Percentiles rank a stretch among this genome's conserved stretches.
Evolutionary conservation across 2,797 vertebrate species (phyloP).

Genomic region (Falco berigora): DNA sequence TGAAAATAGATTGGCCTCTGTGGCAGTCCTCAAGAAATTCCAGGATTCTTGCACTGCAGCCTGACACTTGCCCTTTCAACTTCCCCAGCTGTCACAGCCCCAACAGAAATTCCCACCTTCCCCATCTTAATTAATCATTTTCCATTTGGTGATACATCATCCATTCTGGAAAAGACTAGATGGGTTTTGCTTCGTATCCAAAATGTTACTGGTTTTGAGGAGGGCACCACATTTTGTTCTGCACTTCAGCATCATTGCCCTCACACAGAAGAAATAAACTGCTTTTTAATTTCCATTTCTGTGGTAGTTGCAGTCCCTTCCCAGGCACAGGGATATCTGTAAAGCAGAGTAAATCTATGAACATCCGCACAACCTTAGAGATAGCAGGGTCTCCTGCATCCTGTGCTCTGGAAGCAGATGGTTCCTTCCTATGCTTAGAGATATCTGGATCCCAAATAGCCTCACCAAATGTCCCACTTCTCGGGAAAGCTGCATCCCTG

Average conservation of each 20-base stretch:
- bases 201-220: neutral
- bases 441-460: neutral
- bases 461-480: neutral
- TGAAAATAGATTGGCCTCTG: neutral
- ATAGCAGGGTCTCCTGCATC: neutral
- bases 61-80: neutral
- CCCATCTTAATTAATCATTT: neutral
- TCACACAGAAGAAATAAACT: neutral
- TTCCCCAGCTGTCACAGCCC: neutral
- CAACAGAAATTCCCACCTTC: neutral
- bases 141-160: neutral
- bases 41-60: neutral
- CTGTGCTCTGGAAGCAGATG: neutral
- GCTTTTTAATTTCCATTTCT: neutral
- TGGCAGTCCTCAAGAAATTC: neutral
- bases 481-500: neutral
- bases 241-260: neutral
- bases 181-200: neutral
- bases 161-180: neutral
- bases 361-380: neutral
- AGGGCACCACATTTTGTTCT: neutral
- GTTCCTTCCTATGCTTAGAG: neutral
- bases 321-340: neutral
- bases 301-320: neutral
- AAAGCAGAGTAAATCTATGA: neutral